Conservation (phyloP, 1,140 invertebrate genomes). For the Hyphantria cunea region DNA sequence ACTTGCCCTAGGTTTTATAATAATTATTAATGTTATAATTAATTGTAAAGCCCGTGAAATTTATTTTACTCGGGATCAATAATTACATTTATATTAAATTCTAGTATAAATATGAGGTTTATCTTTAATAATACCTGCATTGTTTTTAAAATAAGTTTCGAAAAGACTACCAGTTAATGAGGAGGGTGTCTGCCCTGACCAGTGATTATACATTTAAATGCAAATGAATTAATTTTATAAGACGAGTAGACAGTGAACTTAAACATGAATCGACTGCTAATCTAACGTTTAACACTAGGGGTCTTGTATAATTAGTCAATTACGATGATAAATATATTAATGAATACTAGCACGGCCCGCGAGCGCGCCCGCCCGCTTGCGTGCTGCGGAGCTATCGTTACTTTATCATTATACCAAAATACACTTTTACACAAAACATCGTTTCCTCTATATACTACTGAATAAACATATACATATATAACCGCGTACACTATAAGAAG, state of each 20-base stretch:
- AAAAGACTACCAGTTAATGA: slow-evolving; percentile 64
- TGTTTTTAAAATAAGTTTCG: slow-evolving; percentile 77
- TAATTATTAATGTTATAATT: slow-evolving; percentile 75
- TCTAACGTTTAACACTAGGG: slow-evolving; percentile 77
- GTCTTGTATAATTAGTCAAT: slow-evolving; percentile 82
- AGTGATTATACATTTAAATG: slow-evolving; percentile 62
- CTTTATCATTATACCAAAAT: slow-evolving; percentile 72
- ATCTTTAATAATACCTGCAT: slow-evolving; percentile 81
- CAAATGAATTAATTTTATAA: slow-evolving; percentile 56
- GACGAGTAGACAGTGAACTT: slow-evolving; percentile 66
- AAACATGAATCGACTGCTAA: slow-evolving; percentile 66
- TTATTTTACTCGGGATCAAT: slow-evolving; percentile 75
- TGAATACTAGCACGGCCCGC: slow-evolving; percentile 15
- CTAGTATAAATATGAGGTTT: slow-evolving; percentile 80
- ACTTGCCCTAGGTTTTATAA: slow-evolving; percentile 80
- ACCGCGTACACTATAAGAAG: slow-evolving; percentile 78
- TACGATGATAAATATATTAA: slow-evolving; percentile 81
- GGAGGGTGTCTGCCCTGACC: slow-evolving; percentile 43
- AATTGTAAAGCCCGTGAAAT: slow-evolving; percentile 81
- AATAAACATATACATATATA: slow-evolving; percentile 82
- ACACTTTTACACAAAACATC: slow-evolving; percentile 78
- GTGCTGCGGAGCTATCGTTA: slow-evolving; percentile 42
- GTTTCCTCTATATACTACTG: slow-evolving; percentile 68
- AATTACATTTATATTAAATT: slow-evolving; percentile 81
- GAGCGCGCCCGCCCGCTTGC: slow-evolving; percentile 27